Evolutionary conservation across 1,140 invertebrate genomes (phyloP).

Genomic region (Calliphora vicina): DNA sequence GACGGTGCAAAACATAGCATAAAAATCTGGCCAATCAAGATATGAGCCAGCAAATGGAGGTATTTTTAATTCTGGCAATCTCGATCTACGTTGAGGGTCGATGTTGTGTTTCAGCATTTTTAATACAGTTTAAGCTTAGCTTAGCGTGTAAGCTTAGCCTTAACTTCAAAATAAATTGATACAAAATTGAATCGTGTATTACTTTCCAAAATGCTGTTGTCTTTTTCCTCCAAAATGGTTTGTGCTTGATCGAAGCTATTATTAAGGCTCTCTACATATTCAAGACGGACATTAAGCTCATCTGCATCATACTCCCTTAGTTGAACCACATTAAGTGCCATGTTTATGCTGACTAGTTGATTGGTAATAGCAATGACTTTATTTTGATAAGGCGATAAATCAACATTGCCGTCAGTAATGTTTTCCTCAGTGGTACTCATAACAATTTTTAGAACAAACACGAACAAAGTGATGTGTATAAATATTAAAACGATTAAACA

Average conservation of each 20-base stretch:
- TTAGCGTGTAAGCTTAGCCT: background rate
- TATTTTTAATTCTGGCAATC: conserved; percentile 8
- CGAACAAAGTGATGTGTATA: no score
- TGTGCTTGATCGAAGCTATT: no score
- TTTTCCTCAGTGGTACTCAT: background rate
- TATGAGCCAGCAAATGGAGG: conserved; percentile 12
- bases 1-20: background rate
- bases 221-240: background rate
- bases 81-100: background rate
- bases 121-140: background rate
- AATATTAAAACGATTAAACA: no score
- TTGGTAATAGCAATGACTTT: background rate
- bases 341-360: background rate
- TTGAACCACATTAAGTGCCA: background rate
- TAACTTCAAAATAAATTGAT: background rate
- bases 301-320: background rate
- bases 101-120: background rate
- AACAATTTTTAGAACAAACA: no score
- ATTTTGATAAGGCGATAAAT: background rate
- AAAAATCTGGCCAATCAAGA: conserved; percentile 19
- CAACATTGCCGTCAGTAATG: background rate
- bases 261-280: background rate
- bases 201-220: background rate
- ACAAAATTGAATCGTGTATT: background rate
- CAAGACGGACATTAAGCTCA: background rate